These are phyloP conservation scores for Brienomyrus brachyistius DNA, from an alignment of 2,113 vertebrate species.

Conservation along the genomic window DNA sequence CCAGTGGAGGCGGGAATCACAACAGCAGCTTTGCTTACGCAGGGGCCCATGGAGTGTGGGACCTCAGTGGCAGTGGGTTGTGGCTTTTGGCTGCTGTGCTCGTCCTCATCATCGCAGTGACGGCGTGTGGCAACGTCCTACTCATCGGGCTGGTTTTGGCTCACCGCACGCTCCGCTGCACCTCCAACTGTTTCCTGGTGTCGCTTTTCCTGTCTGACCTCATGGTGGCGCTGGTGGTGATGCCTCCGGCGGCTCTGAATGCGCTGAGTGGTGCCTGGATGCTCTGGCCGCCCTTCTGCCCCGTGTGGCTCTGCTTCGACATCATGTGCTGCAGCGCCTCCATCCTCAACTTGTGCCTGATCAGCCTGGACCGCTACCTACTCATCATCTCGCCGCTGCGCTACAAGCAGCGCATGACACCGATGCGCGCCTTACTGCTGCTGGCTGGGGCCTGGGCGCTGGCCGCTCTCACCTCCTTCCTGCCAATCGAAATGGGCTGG, in stretches of 20 bases:
- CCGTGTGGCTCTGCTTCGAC: slow-evolving; percentile 87
- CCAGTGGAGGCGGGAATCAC: slow-evolving; percentile 10
- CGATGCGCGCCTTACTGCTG: slow-evolving; percentile 71
- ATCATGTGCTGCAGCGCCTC: slow-evolving; percentile 98
- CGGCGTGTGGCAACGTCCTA: slow-evolving; percentile 72
- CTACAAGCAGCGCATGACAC: slow-evolving; percentile 92
- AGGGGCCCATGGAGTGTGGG: slow-evolving; percentile 41
- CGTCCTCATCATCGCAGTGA: slow-evolving; percentile 80
- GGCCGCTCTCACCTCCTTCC: slow-evolving; percentile 82
- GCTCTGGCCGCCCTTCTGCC: slow-evolving; percentile 75
- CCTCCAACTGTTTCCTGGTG: slow-evolving; percentile 92
- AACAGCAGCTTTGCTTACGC: slow-evolving; percentile 41
- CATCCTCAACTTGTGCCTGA: slow-evolving; percentile 93
- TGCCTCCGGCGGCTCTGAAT: slow-evolving; percentile 94
- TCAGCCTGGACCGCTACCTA: slow-evolving; percentile 92
- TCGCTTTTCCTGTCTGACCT: slow-evolving; percentile 93
- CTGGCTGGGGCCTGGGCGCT: slow-evolving; percentile 81
- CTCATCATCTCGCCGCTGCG: slow-evolving; percentile 89
- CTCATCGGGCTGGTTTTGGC: slow-evolving; percentile 82
- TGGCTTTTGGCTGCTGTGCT: slow-evolving; percentile 71
- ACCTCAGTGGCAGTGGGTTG: slow-evolving; percentile 67
- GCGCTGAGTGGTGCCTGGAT: slow-evolving; percentile 85
- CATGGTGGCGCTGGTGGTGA: slow-evolving; percentile 94
- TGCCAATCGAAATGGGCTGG: slow-evolving; percentile 92
- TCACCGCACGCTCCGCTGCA: slow-evolving; percentile 85